Evolutionary conservation across 1,140 invertebrate genomes (phyloP).

Genomic region (Adelges cooleyi): DNA sequence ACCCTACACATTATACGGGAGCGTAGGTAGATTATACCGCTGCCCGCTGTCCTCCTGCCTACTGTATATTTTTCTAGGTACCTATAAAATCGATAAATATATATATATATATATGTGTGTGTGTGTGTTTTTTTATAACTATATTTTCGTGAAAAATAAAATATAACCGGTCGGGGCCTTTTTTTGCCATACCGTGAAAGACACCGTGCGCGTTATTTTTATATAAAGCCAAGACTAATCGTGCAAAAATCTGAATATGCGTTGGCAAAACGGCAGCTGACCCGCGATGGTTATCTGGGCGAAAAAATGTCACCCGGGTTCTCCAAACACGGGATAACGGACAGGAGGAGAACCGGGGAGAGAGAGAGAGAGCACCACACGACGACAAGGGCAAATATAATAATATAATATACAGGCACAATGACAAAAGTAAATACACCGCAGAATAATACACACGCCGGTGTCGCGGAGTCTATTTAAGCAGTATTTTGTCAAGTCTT

Average conservation of each 20-base stretch:
- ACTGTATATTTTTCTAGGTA: too few relatives aligned
- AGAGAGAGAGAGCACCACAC: background rate
- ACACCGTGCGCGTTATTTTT: too few relatives aligned
- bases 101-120: too few relatives aligned
- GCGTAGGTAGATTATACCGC: too few relatives aligned
- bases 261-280: constrained; percentile 6
- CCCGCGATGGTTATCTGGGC: constrained; percentile 11
- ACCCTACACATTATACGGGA: too few relatives aligned
- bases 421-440: constrained; percentile 25
- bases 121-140: too few relatives aligned
- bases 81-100: too few relatives aligned
- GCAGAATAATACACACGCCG: constrained; percentile 18
- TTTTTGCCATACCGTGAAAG: too few relatives aligned
- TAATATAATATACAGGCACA: too few relatives aligned
- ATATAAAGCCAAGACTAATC: background rate
- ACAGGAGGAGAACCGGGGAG: background rate
- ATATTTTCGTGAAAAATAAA: too few relatives aligned
- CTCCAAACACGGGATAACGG: background rate
- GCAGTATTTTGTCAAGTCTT: constrained; percentile 16
- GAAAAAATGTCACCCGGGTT: constrained; percentile 16
- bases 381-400: background rate
- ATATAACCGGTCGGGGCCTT: too few relatives aligned
- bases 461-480: constrained; percentile 26
- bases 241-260: constrained; percentile 13
- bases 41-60: too few relatives aligned